These are phyloP conservation scores for Wiebesia pumilae DNA, from an alignment of 1,140 invertebrate genomes.

Conservation along the genomic window DNA sequence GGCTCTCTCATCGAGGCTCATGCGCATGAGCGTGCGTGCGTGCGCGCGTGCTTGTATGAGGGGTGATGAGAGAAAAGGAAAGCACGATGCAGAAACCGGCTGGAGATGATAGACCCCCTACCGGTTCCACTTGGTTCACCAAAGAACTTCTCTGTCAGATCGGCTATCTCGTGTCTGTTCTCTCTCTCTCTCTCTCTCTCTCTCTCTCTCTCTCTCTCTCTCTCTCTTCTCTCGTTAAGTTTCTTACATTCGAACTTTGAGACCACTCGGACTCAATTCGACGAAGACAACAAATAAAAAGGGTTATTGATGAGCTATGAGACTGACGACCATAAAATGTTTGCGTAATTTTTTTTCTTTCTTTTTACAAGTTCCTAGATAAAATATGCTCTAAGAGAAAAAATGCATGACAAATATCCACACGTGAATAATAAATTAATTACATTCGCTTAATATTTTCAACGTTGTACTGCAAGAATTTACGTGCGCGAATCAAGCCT, in stretches of 20 bases:
- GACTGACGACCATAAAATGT: conserved; percentile 29
- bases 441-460: neutral
- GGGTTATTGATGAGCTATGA: conserved; percentile 40
- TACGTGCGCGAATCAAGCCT: too few relatives aligned
- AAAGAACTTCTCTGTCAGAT: conserved; percentile 62
- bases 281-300: conserved; percentile 15
- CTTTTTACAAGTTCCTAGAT: conserved; percentile 11
- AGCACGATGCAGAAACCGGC: conserved; percentile 70
- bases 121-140: conserved; percentile 67
- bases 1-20: neutral
- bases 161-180: conserved; percentile 50
- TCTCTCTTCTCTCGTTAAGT: conserved; percentile 44
- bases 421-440: neutral
- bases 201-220: conserved; percentile 54
- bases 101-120: conserved; percentile 68
- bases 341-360: conserved; percentile 26
- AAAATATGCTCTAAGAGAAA: neutral
- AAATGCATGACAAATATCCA: neutral
- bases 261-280: conserved; percentile 26
- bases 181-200: conserved; percentile 53
- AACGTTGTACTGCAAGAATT: too few relatives aligned
- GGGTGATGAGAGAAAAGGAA: conserved; percentile 57
- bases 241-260: conserved; percentile 16
- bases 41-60: conserved; percentile 51
- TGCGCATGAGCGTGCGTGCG: conserved; percentile 42